phyloP scores from a whole-genome alignment of 2,888 invertebrate genomes.

The Palloptera scutellata region DNA sequence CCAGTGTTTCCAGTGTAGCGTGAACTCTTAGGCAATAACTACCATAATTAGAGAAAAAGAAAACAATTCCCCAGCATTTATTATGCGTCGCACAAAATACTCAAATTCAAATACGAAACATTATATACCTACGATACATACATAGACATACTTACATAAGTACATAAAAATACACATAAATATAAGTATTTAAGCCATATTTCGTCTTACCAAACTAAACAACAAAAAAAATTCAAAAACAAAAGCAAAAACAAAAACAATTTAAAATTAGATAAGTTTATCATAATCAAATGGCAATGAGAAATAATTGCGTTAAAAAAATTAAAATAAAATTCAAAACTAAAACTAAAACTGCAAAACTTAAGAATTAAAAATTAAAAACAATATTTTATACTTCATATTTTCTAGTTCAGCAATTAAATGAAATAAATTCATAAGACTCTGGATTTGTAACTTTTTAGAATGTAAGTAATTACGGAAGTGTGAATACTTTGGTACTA shows the following conservation, averaged over 20 bases:
- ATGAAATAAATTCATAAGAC: conserved; percentile 40
- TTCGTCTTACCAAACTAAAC: not conserved
- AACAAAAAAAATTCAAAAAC: conserved; percentile 14
- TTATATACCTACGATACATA: not conserved
- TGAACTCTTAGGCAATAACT: too few relatives aligned
- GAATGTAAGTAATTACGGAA: too few relatives aligned
- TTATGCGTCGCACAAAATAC: conserved; percentile 60
- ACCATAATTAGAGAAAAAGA: too few relatives aligned
- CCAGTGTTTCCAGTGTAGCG: too few relatives aligned
- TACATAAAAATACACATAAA: conserved; percentile 18
- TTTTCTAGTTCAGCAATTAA: conserved; percentile 31
- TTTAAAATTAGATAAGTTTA: not conserved
- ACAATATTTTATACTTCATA: conserved; percentile 32
- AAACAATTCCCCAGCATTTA: conserved; percentile 51
- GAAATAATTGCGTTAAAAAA: not conserved
- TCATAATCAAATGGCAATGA: too few relatives aligned
- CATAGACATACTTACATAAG: conserved; percentile 20
- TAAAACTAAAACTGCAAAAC: conserved; percentile 8
- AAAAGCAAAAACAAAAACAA: conserved; percentile 6
- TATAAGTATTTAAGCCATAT: conserved; percentile 8
- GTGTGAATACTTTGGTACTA: too few relatives aligned
- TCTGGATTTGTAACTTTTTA: too few relatives aligned
- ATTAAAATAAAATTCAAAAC: conserved; percentile 9
- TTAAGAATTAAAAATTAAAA: conserved; percentile 24
- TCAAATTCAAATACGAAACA: conserved; percentile 9